Evolutionary conservation across 64 coral and sea anemone genomes (phyloP), one percentile per base, ranked within the genome.

Genomic region (Cladopsammia gracilis): DNA sequence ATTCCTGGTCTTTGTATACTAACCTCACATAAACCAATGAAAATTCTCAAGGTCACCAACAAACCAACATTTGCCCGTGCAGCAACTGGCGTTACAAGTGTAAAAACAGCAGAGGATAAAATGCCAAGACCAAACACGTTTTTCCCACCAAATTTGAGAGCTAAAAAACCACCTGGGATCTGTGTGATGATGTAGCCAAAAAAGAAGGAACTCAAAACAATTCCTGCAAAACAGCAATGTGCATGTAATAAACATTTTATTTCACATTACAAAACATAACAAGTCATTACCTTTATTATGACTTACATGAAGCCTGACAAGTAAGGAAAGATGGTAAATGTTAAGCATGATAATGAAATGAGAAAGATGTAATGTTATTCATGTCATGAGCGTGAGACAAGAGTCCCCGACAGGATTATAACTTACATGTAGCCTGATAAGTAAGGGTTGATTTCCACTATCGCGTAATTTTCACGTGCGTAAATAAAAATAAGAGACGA

Each of bases 131-230:
- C 96, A 95, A 98, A 98, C 10, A 98, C 54, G 13, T 91, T 81
- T 76, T 95, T 98, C 16, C 89, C 93, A 79, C 96, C 96, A 95
- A 85, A 95, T 48, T 88, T 98, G 23, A 86, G 48, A 48, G 96
- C 93, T 44, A 98, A 52, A 20, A 58, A 74, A 13, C 96, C 96
- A 56, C 96, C 96, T 58, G 96, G 96, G 4, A 98, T 26, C 34
- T 98, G 96, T n/a, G 96, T 19, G 13, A n/a, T n/a, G n/a, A 98
- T 71, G 65, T 98, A 98, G 4, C 96, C 96, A 95, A 93, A 98
- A 94, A 98, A 98, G 65, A 98, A 98, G 10, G 96, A 74, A 10
- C 84, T 90, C 26, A 98, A 65, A 43, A 98, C 91, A 34, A 85
- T 69, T 75, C 96, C 96, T 98, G 78, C 60, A 47, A 22, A 20